A percentile compares a stretch with the other conserved stretches of the same genome.
Evolutionary conservation across 2,888 invertebrate species (phyloP).

Genomic region (Pollenia angustigena): DNA sequence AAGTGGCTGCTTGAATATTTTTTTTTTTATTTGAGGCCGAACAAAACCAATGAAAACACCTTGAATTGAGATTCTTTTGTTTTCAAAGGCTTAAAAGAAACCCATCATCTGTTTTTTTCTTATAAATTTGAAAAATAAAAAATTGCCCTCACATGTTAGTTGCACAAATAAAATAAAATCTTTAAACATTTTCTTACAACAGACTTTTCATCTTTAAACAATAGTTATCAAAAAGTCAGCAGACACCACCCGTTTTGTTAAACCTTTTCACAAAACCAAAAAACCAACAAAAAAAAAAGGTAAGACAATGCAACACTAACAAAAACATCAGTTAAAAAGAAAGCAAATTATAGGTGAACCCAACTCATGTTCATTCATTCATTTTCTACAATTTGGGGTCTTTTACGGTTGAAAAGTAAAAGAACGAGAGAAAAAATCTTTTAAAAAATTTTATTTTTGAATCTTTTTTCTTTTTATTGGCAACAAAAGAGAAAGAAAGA

Average conservation of each 20-base stretch:
- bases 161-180: slow-evolving; percentile 27
- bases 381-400: neutral
- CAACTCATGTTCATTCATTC: slow-evolving; percentile 34
- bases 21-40: neutral
- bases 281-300: slow-evolving; percentile 25
- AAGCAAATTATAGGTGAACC: slow-evolving; percentile 53
- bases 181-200: neutral
- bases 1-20: slow-evolving; percentile 51
- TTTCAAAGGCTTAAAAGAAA: slow-evolving; percentile 22
- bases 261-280: slow-evolving; percentile 33
- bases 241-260: slow-evolving; percentile 46
- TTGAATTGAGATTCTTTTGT: slow-evolving; percentile 48
- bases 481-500: slow-evolving; percentile 48
- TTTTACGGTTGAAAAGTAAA: slow-evolving; percentile 14
- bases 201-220: slow-evolving; percentile 50
- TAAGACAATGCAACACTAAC: slow-evolving; percentile 49
- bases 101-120: slow-evolving; percentile 44
- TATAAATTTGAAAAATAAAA: neutral
- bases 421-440: slow-evolving; percentile 15
- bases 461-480: neutral
- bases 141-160: slow-evolving; percentile 36
- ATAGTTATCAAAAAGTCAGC: slow-evolving; percentile 68
- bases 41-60: slow-evolving; percentile 45
- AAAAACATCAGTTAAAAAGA: slow-evolving; percentile 33
- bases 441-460: slow-evolving; percentile 24